Evolutionary conservation across 2,113 vertebrate species (phyloP).

Genomic region (Tachycineta bicolor): DNA sequence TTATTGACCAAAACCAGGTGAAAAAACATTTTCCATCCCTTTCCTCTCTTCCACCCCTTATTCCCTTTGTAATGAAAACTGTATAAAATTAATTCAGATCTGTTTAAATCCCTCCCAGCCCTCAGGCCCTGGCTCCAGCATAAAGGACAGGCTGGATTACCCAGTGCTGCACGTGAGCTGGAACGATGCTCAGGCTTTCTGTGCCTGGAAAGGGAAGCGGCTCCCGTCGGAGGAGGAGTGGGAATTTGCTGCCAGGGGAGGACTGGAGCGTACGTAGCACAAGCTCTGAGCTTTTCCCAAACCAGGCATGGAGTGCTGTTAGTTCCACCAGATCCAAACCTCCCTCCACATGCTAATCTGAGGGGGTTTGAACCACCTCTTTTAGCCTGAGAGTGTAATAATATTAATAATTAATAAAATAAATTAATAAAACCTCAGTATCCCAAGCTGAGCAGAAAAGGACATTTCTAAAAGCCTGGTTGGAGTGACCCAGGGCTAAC

Average conservation of each 20-base stretch:
- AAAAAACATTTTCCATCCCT: background rate
- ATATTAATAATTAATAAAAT: background rate
- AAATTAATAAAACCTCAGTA: rapidly evolving
- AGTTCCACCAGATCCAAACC: background rate
- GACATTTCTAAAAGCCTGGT: background rate
- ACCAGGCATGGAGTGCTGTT: background rate
- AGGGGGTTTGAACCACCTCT: background rate
- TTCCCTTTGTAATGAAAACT: background rate
- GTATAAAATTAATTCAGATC: background rate
- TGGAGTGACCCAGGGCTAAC: background rate
- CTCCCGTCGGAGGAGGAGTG: conserved; percentile 91
- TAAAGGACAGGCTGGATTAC: conserved; percentile 82
- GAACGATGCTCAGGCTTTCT: conserved; percentile 90
- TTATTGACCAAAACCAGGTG: rapidly evolving
- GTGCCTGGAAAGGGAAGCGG: conserved; percentile 85
- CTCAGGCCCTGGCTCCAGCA: conserved; percentile 88
- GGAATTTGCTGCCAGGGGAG: conserved; percentile 93
- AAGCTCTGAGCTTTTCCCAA: background rate
- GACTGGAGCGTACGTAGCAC: conserved; percentile 80
- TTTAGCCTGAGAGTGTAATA: background rate
- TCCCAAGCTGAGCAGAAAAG: background rate
- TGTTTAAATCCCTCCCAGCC: conserved; percentile 75
- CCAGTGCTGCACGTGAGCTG: conserved; percentile 97
- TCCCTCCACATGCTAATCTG: background rate
- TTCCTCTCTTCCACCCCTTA: background rate